phyloP scores from a whole-genome alignment of 2,797 vertebrate genomes.

The Sitta carolinensis region DNA sequence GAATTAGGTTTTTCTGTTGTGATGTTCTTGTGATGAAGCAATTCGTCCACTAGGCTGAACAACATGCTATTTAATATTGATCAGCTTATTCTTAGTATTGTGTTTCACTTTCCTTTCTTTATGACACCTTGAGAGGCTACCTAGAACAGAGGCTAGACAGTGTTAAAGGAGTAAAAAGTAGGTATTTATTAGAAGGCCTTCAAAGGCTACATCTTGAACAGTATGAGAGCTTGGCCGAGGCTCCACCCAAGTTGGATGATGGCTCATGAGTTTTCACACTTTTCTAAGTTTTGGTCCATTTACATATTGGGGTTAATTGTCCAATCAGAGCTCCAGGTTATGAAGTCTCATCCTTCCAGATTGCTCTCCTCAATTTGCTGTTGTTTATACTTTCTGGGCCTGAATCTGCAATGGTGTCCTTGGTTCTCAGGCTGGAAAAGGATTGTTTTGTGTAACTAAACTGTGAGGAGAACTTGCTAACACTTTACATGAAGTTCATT shows the following conservation, averaged over 20 bases:
- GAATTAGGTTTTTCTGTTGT: not conserved
- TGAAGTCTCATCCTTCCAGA: too few relatives aligned
- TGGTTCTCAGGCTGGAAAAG: not conserved
- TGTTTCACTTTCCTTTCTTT: not conserved
- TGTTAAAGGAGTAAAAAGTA: not conserved
- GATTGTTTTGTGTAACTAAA: not conserved
- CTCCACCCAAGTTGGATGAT: not conserved
- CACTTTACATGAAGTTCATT: not conserved
- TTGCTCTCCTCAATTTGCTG: not conserved
- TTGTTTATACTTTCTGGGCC: not conserved
- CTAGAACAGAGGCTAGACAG: not conserved
- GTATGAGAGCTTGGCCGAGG: not conserved
- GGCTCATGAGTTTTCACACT: fast-evolving
- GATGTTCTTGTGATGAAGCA: not conserved
- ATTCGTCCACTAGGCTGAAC: not conserved
- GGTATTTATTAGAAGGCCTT: not conserved
- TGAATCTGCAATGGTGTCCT: not conserved
- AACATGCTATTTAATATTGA: not conserved
- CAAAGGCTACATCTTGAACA: too few relatives aligned
- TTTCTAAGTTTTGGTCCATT: not conserved
- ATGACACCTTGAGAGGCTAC: not conserved
- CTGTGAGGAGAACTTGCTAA: not conserved
- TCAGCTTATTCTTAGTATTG: not conserved
- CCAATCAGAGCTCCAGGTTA: not conserved
- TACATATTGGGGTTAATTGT: not conserved